Conservation (phyloP, 1,140 invertebrate species). For the Anagrus nilaparvatae region DNA sequence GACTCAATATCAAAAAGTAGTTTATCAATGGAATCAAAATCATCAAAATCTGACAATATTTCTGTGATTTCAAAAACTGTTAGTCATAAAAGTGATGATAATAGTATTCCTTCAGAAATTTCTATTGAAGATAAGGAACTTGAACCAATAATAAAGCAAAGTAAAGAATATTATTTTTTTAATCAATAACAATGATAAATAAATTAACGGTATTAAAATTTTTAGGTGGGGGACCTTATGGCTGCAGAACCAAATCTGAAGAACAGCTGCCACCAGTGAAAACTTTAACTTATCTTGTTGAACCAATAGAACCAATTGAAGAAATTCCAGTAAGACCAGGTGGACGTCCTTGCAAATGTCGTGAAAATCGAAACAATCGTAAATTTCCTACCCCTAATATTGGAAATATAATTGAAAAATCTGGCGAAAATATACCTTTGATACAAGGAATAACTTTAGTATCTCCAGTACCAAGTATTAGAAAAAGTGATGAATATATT, state of each 20-base stretch:
- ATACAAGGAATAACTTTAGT: slow-evolving; percentile 25
- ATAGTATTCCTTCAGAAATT: too few relatives aligned
- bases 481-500: slow-evolving; percentile 30
- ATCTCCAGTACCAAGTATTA: slow-evolving; percentile 24
- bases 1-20: too few relatives aligned
- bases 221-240: slow-evolving; percentile 17
- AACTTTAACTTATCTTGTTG: slow-evolving; percentile 23
- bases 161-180: not conserved
- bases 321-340: slow-evolving; percentile 18
- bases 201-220: slow-evolving; percentile 13
- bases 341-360: slow-evolving; percentile 25
- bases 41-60: too few relatives aligned
- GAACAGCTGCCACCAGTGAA: slow-evolving; percentile 20
- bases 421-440: slow-evolving; percentile 10
- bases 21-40: too few relatives aligned
- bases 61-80: too few relatives aligned
- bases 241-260: slow-evolving; percentile 23
- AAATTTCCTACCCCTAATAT: slow-evolving; percentile 25
- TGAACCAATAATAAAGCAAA: too few relatives aligned
- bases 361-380: slow-evolving; percentile 26
- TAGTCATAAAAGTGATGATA: too few relatives aligned
- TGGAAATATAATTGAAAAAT: slow-evolving; percentile 4
- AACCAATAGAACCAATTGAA: slow-evolving; percentile 20
- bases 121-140: too few relatives aligned
- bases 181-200: slow-evolving; percentile 5